Base-by-base conservation (phyloP, 2,888 invertebrate genomes). In the Rhagophthalmus giganteus region DNA sequence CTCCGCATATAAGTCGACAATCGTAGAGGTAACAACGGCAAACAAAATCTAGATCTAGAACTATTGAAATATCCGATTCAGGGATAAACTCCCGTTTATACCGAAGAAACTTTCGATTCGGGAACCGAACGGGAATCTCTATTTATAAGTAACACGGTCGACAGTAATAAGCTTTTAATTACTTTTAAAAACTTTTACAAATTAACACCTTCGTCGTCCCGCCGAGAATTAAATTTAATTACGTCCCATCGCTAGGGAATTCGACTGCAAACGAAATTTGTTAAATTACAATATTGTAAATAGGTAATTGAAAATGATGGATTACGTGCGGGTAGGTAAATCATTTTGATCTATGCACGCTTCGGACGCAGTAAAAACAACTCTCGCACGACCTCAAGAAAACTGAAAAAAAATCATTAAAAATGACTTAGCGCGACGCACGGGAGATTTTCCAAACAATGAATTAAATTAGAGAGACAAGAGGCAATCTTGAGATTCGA, bases 381-480 rank as follows among this genome's bases (percentile, higher is more conserved):
- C n/a, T n/a, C n/a, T n/a, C n/a, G n/a, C n/a, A n/a, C n/a, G n/a
- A n/a, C n/a, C n/a, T n/a, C n/a, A n/a, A n/a, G n/a, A n/a, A n/a
- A n/a, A n/a, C n/a, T 12, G 8, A 14, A 24, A 13, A 10, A 11
- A 26, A 47, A 47, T 47, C 33, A 47, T 47, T 39, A 47, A 47
- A 47, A 47, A 47, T 27, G 32, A 33, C 39, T 47, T 47, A 34
- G 44, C 34, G 34, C 8, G 11, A 14, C n/a, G n/a, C n/a, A 25
- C 14, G 25, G 33, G 41, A 41, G 35, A 41, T 41, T 47, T 47
- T 30, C 24, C 26, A 40, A 40, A 48, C 48, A 48, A 48, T 41
- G 41, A 41, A 48, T 48, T 48, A 48, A 48, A 48, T 48, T 48
- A 41, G 48, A 11, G 37, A 49, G 41, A 49, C 49, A 42, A 49